Conservation (phyloP, 1,140 invertebrate genomes). For the Aphidius ervi region DNA sequence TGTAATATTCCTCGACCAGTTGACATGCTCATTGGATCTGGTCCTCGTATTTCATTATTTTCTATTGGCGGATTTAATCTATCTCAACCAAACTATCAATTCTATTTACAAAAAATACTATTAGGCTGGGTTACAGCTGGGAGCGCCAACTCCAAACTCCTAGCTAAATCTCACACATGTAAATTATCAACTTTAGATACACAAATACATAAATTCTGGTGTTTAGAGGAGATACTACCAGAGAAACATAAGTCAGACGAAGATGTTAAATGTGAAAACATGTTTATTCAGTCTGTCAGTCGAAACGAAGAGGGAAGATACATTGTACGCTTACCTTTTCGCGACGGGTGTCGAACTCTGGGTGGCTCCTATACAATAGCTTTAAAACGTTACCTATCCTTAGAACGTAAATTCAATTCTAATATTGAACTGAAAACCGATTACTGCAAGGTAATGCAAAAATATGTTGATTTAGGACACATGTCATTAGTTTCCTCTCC, state of each 20-base stretch:
- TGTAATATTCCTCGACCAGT: constrained; percentile 29
- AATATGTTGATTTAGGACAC: background rate
- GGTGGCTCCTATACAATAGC: background rate
- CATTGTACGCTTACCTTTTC: background rate
- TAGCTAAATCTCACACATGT: too few species aligned
- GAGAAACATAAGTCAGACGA: too few species aligned
- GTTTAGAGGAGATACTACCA: background rate
- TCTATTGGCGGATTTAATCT: constrained; percentile 31
- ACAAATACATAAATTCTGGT: background rate
- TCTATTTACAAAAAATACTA: too few species aligned
- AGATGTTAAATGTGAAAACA: too few species aligned
- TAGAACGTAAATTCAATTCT: background rate
- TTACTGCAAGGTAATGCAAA: background rate
- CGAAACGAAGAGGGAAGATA: background rate
- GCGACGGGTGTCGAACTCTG: background rate
- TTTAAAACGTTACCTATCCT: background rate
- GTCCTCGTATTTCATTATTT: constrained; percentile 30
- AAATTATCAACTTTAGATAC: too few species aligned
- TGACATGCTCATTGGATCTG: constrained; percentile 32
- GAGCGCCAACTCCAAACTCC: too few species aligned
- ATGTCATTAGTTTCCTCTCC: background rate
- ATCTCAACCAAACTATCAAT: too few species aligned
- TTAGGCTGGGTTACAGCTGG: too few species aligned
- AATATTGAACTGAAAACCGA: background rate
- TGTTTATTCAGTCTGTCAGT: background rate